Evolutionary conservation across 2,113 vertebrate genomes (phyloP), one percentile per base, ranked within the genome.

Genomic region (Scolopax mira): DNA sequence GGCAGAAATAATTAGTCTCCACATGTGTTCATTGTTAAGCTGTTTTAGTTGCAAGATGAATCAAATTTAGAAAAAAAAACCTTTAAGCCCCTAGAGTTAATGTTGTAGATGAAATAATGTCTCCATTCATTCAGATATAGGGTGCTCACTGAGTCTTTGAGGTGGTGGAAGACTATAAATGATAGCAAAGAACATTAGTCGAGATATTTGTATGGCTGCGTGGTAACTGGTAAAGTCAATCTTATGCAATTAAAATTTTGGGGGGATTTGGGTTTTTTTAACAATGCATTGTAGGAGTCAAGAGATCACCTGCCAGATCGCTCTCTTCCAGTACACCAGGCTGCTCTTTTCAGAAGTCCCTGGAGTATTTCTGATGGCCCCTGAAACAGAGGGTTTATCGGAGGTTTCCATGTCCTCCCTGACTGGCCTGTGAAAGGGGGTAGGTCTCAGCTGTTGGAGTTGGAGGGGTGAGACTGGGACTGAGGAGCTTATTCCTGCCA

Each of bases 1-100:
- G n/a, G 24, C 58, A 86, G 83, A 88, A 77, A 92, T 80, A 90
- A 90, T 67, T 72, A 93, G 55, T 55, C 61, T 84, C 86, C 78
- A 65, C 61, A 21, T 90, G 80, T 71, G 42, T 67, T 86, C 73
- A 39, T 19, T 48, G 75, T 75, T 80, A 81, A 84, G 35, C 42
- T 78, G 55, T 13, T 92, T 74, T 62, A 66, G 69, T 90, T 64
- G 48, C 60, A 74, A 58, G 75, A 75, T 61, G 52, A 66, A 93
- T 86, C 52, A 90, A 88, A 85, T 79, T 62, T 33, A 51, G 42
- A 18, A 61, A 81, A 55, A 35, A 35, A 83, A 65, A 1, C 0
- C 5, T 72, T 71, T 51, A 52, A 57, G 54, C 17, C 31, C 23
- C 16, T 39, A 33, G n/a, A 54, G n/a, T 57, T 90, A 58, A 70